Evolutionary conservation across 2,113 vertebrate species (phyloP).

Genomic region (Cnemophilus loriae): DNA sequence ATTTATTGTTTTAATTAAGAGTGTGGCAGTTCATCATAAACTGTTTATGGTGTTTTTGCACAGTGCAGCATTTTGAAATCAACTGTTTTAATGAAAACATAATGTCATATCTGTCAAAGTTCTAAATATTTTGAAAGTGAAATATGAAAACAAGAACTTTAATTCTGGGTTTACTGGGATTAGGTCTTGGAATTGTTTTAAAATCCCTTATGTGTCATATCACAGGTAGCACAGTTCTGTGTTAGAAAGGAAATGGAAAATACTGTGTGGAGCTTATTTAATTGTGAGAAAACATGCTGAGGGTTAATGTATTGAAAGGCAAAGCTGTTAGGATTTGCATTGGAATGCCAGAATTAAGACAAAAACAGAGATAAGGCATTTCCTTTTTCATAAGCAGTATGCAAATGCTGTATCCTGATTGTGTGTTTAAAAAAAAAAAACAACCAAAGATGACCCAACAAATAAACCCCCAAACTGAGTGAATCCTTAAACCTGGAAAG

Average conservation of each 20-base stretch:
- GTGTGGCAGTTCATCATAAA: slow-evolving; percentile 89
- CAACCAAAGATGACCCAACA: background rate
- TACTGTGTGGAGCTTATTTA: slow-evolving; percentile 51
- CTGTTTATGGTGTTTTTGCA: slow-evolving; percentile 88
- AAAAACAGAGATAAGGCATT: background rate
- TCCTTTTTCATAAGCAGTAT: background rate
- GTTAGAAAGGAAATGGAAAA: slow-evolving; percentile 25
- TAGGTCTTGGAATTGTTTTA: slow-evolving; percentile 77
- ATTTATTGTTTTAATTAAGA: slow-evolving; percentile 97
- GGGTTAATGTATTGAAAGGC: slow-evolving; percentile 62
- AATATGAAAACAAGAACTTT: slow-evolving; percentile 83
- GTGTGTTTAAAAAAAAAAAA: background rate
- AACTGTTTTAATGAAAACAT: slow-evolving; percentile 88
- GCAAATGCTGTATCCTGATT: background rate
- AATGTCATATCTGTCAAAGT: slow-evolving; percentile 86
- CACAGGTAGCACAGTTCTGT: slow-evolving; percentile 50
- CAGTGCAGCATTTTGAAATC: slow-evolving; percentile 83
- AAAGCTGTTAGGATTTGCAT: slow-evolving; percentile 30
- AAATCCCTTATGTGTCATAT: slow-evolving; percentile 77
- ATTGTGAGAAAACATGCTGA: slow-evolving; percentile 58
- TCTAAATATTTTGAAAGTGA: slow-evolving; percentile 88
- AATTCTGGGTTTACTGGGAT: slow-evolving; percentile 81
- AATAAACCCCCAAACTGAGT: background rate
- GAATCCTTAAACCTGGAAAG: background rate
- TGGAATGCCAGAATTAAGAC: slow-evolving; percentile 58